phyloP scores from a whole-genome alignment of 2,113 vertebrate genomes.

The Beaufortia kweichowensis region DNA sequence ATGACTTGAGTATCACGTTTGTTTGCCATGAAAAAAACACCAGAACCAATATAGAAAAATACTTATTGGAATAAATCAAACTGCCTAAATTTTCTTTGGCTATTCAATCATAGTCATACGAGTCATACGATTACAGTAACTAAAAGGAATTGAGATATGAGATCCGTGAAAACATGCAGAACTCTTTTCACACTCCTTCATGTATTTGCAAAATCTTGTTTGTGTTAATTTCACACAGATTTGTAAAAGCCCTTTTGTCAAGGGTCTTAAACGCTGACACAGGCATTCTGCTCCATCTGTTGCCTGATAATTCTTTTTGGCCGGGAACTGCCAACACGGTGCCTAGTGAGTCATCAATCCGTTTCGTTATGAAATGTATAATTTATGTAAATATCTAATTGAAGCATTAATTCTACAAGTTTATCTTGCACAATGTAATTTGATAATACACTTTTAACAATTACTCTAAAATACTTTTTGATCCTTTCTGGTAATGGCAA shows the following conservation, averaged over 20 bases:
- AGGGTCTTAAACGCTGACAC: slow-evolving; percentile 58
- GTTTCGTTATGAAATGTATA: slow-evolving; percentile 54
- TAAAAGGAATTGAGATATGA: background rate
- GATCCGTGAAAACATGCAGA: background rate
- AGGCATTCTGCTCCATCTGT: slow-evolving; percentile 56
- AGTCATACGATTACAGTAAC: too few relatives aligned
- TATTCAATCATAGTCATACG: too few relatives aligned
- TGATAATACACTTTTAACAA: slow-evolving; percentile 27
- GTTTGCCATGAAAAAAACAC: too few relatives aligned
- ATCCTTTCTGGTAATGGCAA: background rate
- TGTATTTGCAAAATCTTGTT: background rate
- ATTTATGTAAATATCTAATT: slow-evolving; percentile 56
- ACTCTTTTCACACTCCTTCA: background rate
- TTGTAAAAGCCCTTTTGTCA: slow-evolving; percentile 27
- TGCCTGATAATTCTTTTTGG: background rate
- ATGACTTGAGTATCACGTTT: too few relatives aligned
- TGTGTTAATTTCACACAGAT: background rate
- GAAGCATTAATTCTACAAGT: slow-evolving; percentile 46
- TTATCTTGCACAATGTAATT: slow-evolving; percentile 42
- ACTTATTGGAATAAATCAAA: too few relatives aligned
- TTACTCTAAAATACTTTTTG: background rate
- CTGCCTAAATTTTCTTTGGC: too few relatives aligned
- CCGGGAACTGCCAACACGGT: slow-evolving; percentile 20
- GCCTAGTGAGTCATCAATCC: slow-evolving; percentile 58
- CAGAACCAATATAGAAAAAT: too few relatives aligned